phyloP scores from a whole-genome alignment of 1,140 invertebrate species.

The Pachyrhynchus sulphureomaculatus region DNA sequence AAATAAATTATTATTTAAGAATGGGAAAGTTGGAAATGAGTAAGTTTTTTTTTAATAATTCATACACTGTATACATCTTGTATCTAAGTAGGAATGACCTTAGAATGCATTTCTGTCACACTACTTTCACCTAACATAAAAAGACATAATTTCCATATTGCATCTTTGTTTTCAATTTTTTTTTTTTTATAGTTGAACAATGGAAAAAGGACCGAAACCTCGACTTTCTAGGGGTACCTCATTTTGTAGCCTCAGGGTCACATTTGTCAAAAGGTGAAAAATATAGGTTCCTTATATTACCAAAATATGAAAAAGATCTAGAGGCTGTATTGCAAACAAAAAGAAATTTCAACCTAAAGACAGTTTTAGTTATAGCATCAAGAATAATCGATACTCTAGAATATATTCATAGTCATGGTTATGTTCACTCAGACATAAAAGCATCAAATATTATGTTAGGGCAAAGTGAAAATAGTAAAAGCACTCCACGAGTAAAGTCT shows the following conservation, averaged over 20 bases:
- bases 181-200: slow-evolving; percentile 67
- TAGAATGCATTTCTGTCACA: too few species aligned
- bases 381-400: slow-evolving; percentile 86
- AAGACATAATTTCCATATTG: too few species aligned
- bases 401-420: slow-evolving; percentile 86
- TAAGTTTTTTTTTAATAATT: slow-evolving; percentile 54
- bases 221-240: slow-evolving; percentile 79
- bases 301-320: slow-evolving; percentile 84
- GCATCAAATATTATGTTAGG: slow-evolving; percentile 82
- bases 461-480: not conserved
- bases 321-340: slow-evolving; percentile 74
- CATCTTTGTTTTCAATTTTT: too few species aligned
- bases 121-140: not conserved
- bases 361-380: slow-evolving; percentile 75
- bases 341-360: slow-evolving; percentile 71
- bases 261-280: slow-evolving; percentile 66
- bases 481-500: not conserved
- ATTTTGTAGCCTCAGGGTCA: slow-evolving; percentile 83
- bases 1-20: slow-evolving; percentile 91
- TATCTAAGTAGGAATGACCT: not conserved
- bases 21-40: slow-evolving; percentile 74
- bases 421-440: slow-evolving; percentile 93
- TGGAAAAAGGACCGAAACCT: slow-evolving; percentile 70
- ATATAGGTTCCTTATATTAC: slow-evolving; percentile 90
- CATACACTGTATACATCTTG: not conserved